Conservation (phyloP, 2,797 vertebrate species). For the Sebastes taczanowskii region DNA sequence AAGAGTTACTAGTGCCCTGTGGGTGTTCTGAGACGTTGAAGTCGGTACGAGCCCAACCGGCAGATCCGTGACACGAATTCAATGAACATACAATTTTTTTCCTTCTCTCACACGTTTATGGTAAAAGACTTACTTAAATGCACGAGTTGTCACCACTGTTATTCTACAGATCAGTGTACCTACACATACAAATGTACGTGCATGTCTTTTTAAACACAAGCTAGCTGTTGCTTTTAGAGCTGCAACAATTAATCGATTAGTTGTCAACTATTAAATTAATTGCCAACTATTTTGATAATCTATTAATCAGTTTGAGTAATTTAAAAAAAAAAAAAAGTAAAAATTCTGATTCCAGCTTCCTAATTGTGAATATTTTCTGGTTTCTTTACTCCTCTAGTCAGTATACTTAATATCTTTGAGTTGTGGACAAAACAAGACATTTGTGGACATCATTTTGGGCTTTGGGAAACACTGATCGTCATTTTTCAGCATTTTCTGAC, state of each 20-base stretch:
- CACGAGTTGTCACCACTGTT: background rate
- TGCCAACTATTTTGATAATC: too few relatives aligned
- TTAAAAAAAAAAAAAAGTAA: too few relatives aligned
- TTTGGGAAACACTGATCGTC: too few relatives aligned
- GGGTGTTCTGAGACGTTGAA: conserved; percentile 58
- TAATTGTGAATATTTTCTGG: too few relatives aligned
- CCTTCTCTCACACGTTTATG: background rate
- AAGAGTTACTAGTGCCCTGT: conserved; percentile 64
- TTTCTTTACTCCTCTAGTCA: too few relatives aligned
- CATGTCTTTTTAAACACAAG: background rate
- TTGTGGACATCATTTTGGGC: accelerated
- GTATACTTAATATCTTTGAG: too few relatives aligned
- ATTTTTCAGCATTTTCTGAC: too few relatives aligned
- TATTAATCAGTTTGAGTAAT: too few relatives aligned
- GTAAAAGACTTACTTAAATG: background rate
- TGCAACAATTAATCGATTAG: too few relatives aligned
- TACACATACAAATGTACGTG: background rate
- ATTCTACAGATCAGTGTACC: background rate
- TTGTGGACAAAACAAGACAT: too few relatives aligned
- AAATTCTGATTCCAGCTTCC: accelerated
- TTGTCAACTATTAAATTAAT: too few relatives aligned
- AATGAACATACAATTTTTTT: background rate
- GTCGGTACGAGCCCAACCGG: conserved; percentile 32
- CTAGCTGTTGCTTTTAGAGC: background rate
- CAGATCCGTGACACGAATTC: conserved; percentile 48